Percentiles rank a stretch among this genome's conserved stretches.
phyloP scores from a whole-genome alignment of 2,888 invertebrate species.

The Drosophila ezoana region DNA sequence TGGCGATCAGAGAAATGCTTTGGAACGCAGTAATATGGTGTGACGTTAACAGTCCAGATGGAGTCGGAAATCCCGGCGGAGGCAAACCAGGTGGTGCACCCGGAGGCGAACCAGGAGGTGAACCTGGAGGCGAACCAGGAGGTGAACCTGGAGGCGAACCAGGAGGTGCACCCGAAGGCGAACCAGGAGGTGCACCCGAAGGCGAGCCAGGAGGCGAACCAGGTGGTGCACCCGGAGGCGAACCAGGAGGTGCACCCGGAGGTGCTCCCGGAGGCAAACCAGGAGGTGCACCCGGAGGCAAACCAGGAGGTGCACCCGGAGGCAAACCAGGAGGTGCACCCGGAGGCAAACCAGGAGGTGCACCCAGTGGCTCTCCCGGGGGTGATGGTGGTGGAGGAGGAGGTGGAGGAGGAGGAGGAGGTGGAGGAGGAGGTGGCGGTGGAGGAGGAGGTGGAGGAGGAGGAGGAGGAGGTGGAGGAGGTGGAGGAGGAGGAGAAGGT shows the following conservation, averaged over 20 bases:
- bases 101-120: background rate
- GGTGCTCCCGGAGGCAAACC: no score
- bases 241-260: no score
- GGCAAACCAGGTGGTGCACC: background rate
- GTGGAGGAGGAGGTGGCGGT: background rate
- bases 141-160: no score
- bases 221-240: no score
- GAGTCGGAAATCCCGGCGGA: background rate
- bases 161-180: no score
- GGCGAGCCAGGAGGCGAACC: no score
- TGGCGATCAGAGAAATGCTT: slow-evolving; percentile 9
- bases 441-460: background rate
- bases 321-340: no score
- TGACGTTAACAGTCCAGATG: background rate
- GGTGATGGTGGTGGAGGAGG: background rate
- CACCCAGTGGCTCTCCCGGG: background rate
- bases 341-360: background rate
- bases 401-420: background rate
- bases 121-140: no score
- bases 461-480: background rate
- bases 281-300: no score
- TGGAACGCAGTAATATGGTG: slow-evolving; percentile 11
- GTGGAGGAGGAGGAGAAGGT: background rate
- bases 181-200: no score
- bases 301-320: no score